Base-by-base conservation (phyloP, 2,797 vertebrate genomes). In the Serranus cabrilla region DNA sequence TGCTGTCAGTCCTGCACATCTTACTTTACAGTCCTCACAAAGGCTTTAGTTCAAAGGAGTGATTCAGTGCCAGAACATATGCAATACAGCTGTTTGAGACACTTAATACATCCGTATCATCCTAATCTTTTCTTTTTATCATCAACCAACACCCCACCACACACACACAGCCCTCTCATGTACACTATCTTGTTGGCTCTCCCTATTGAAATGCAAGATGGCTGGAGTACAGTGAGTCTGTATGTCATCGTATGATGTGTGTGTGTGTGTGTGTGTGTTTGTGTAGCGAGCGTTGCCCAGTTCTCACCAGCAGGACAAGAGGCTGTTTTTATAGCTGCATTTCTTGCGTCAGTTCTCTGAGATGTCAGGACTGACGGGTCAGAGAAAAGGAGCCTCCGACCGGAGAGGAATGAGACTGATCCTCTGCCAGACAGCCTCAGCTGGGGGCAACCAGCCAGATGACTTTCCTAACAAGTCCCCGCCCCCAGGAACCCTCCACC, bases 271-370 rank as follows among this genome's bases (percentile, higher is more conserved):
- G 59, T 57, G 74, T 70, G 76, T 63, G 46, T 71, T 27, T 39
- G 46, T 21, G 65, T n/a, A 13, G 55, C 5, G 7, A 79, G 76
- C 52, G 55, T 51, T 82, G 66, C 82, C 82, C 87, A 68, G 84
- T 94, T 94, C 93, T 91, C 91, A 93, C 91, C 92, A 94, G 91
- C 90, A 87, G 91, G 91, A 93, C 82, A 80, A 85, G 84, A 83
- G 76, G 74, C 83, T 77, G 74, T 92, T 93, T 92, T 88, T 59
- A 78, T 91, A 87, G 84, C 84, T 70, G 88, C 84, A 59, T 68
- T 43, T 85, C 83, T 89, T 86, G 78, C 80, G 50, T 92, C 87
- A 89, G 83, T 86, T 91, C 84, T 76, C 78, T 0, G 67, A 89
- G 84, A 91, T 64, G 73, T 89, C 84, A 61, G 75, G 68, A 76